A percentile compares a stretch with the other conserved stretches of the same genome.
These are phyloP conservation scores for Yasuhikotakia modesta DNA, from an alignment of 2,797 vertebrate species.

Conservation along the genomic window DNA sequence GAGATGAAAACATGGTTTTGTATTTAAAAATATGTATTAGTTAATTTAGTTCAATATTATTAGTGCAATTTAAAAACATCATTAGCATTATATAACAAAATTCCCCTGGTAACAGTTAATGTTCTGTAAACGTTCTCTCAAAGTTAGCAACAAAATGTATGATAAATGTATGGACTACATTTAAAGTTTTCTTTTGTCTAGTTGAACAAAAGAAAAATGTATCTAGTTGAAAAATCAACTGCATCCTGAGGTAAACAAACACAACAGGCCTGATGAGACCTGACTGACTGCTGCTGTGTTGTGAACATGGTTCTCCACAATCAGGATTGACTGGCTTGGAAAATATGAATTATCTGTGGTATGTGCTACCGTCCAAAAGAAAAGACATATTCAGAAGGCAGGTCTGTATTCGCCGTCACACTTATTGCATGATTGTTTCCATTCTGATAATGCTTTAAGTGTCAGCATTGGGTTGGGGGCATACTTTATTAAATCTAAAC, in stretches of 20 bases:
- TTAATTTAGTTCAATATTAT: no score
- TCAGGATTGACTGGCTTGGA: not conserved
- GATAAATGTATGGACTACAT: no score
- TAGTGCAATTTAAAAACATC: no score
- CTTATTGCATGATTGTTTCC: slow-evolving; percentile 19
- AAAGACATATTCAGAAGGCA: not conserved
- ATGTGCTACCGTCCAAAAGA: not conserved
- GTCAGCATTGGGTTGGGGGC: slow-evolving; percentile 25
- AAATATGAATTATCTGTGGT: slow-evolving; percentile 3
- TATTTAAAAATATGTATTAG: no score
- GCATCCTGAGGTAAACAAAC: not conserved
- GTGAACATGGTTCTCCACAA: not conserved
- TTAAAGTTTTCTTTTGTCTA: no score
- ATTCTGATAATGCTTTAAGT: slow-evolving; percentile 43
- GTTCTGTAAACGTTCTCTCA: no score
- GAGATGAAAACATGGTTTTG: no score
- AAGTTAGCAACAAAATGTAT: no score
- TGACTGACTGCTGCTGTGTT: not conserved
- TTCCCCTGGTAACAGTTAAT: no score
- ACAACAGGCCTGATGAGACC: slow-evolving; percentile 4
- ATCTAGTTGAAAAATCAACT: not conserved
- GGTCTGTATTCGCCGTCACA: not conserved
- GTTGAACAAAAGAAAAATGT: no score
- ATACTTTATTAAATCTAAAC: slow-evolving; percentile 23
- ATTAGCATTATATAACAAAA: no score